Percentiles rank a stretch among this genome's conserved stretches.
Conservation (phyloP, 2,113 vertebrate species). For the Rhinogobius similis region DNA sequence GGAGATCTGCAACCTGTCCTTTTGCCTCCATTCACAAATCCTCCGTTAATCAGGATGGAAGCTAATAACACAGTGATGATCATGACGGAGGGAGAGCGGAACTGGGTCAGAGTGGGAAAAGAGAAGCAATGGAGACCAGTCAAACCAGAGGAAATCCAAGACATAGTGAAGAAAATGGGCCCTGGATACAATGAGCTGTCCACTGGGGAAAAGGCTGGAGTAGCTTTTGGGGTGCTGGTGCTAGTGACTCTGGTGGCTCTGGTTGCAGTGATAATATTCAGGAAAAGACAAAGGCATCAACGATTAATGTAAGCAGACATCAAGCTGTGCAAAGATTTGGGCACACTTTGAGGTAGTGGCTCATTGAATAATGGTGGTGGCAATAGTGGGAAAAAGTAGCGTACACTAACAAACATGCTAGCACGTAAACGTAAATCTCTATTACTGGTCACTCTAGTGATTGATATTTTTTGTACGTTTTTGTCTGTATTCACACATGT, state of each 20-base stretch:
- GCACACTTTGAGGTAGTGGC: too few species aligned
- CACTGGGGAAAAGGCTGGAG: conserved; percentile 36
- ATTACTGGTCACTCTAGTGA: too few species aligned
- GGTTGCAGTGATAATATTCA: conserved; percentile 35
- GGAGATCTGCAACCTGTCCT: conserved; percentile 73
- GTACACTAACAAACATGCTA: too few species aligned
- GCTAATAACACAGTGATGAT: conserved; percentile 82
- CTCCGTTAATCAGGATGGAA: conserved; percentile 68
- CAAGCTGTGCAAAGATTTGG: too few species aligned
- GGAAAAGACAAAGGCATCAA: conserved; percentile 21
- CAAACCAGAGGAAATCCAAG: conserved; percentile 65
- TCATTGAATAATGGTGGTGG: too few species aligned
- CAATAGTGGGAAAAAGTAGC: too few species aligned
- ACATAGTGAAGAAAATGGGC: conserved; percentile 21
- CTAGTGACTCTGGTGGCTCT: conserved; percentile 46
- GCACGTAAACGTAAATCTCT: too few species aligned
- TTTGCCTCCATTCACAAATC: conserved; percentile 84
- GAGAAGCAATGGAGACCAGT: conserved; percentile 81
- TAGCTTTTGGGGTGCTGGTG: conserved; percentile 64
- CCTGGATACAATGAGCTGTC: conserved; percentile 39
- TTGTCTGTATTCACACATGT: not conserved
- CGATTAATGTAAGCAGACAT: too few species aligned
- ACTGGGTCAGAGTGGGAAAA: conserved; percentile 81
- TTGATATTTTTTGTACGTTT: too few species aligned
- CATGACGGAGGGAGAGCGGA: conserved; percentile 73